Base-by-base conservation (phyloP, 1,140 invertebrate species). In the Chrysomallon squamiferum region DNA sequence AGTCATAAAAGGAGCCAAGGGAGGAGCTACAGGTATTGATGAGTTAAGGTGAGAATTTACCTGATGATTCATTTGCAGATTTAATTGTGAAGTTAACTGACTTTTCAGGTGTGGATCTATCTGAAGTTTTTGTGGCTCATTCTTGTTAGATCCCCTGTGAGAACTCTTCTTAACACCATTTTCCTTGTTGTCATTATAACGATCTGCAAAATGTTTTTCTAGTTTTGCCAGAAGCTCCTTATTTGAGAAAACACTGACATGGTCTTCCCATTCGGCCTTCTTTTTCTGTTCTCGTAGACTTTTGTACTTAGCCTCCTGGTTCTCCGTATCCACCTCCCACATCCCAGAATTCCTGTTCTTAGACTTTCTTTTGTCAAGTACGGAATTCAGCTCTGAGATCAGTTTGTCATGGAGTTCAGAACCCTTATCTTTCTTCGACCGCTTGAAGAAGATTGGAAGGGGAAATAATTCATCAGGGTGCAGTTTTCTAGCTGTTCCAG, bases 401-500 rank as follows among this genome's bases (percentile, higher is more conserved):
- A 81, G 47, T 9, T 69, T 67, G 54, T 76, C 78, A 63, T 81
- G 76, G 20, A 76, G 66, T 62, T 78, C 77, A n/a, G 77, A 79
- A 32, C 77, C 79, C 11, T 74, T 74, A 54, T 81, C 77, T 50
- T 73, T 74, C 41, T 75, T 79, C 11, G 79, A 79, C 47, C 75
- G 69, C 27, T 78, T 75, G 52, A 76, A 81, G 20, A 81, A 73
- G 41, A 79, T 76, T 33, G 77, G 79, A 56, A 57, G 66, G 15
- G 66, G 66, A 54, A 32, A 35, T 30, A 41, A 57, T 29, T 38
- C 25, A 15, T 29, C 25, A 11, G 41, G n/a, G 29, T 59, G 29
- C 6, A 35, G 20, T 25, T 41, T 22, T 59, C 30, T 59, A 20
- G 20, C n/a, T 30, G 13, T 30, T 20, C 22, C 25, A 29, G 6